Evolutionary conservation across 2,113 vertebrate genomes (phyloP).

Genomic region (Crotalus horridus): DNA sequence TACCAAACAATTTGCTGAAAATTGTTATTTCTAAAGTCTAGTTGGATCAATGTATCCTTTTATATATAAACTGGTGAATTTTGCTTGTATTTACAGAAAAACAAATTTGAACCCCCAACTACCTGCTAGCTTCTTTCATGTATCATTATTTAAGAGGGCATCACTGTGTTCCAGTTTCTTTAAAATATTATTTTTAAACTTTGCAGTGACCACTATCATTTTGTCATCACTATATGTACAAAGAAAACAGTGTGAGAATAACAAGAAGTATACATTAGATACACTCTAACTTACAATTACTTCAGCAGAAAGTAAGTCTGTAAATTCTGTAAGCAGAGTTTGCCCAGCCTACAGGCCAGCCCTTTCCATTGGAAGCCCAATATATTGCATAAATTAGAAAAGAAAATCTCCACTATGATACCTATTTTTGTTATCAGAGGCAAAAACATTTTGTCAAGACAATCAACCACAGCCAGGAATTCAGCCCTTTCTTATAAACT

Average conservation of each 20-base stretch:
- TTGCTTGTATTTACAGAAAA: background rate
- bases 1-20: background rate
- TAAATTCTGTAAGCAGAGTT: background rate
- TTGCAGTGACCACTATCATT: constrained; percentile 1
- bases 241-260: background rate
- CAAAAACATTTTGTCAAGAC: constrained; percentile 3
- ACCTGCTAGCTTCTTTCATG: background rate
- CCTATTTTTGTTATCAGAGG: constrained; percentile 21
- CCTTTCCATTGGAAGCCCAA: background rate
- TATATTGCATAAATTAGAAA: background rate
- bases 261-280: background rate
- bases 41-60: background rate
- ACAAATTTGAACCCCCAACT: background rate
- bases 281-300: background rate
- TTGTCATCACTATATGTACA: background rate
- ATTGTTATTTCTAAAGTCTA: background rate
- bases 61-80: background rate
- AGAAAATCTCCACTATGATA: background rate
- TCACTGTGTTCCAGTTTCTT: background rate
- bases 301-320: background rate
- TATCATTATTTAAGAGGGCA: background rate
- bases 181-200: background rate
- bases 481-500: background rate
- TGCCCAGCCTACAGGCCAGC: background rate
- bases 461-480: background rate